Conservation (phyloP, 2,113 vertebrate genomes). For the Glaucomys volans region DNA sequence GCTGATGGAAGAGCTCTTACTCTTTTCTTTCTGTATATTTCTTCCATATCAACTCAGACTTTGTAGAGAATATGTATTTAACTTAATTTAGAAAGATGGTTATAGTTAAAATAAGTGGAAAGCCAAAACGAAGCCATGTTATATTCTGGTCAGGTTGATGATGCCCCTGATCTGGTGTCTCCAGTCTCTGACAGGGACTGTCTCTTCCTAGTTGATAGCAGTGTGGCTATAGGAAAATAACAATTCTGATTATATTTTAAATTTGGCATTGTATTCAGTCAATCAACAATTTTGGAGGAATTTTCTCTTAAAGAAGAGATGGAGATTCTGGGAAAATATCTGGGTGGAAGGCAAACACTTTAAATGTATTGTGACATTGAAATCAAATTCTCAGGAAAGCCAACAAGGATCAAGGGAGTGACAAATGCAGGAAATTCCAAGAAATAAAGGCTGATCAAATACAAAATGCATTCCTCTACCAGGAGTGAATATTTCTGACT, state of each 20-base stretch:
- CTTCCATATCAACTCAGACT: neutral
- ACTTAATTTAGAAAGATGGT: neutral
- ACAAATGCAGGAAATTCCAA: neutral
- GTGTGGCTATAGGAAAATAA: neutral
- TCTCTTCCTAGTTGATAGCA: neutral
- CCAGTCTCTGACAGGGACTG: neutral
- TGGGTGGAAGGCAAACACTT: neutral
- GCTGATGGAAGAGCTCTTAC: neutral
- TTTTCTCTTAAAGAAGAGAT: neutral
- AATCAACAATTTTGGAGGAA: neutral
- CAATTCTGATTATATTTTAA: constrained; percentile 1
- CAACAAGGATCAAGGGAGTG: neutral
- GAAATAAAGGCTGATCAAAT: neutral
- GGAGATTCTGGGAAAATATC: neutral
- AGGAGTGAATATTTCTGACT: neutral
- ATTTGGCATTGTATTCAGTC: neutral
- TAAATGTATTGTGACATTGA: neutral
- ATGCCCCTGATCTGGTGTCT: neutral
- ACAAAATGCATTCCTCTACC: neutral
- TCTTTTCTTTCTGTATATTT: neutral
- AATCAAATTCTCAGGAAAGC: neutral
- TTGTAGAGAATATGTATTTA: neutral
- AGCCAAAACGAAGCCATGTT: neutral
- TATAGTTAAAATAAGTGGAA: neutral
- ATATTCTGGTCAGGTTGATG: neutral